Evolutionary conservation across 1,140 invertebrate genomes (phyloP).

Genomic region (Drosophila nebulosa): DNA sequence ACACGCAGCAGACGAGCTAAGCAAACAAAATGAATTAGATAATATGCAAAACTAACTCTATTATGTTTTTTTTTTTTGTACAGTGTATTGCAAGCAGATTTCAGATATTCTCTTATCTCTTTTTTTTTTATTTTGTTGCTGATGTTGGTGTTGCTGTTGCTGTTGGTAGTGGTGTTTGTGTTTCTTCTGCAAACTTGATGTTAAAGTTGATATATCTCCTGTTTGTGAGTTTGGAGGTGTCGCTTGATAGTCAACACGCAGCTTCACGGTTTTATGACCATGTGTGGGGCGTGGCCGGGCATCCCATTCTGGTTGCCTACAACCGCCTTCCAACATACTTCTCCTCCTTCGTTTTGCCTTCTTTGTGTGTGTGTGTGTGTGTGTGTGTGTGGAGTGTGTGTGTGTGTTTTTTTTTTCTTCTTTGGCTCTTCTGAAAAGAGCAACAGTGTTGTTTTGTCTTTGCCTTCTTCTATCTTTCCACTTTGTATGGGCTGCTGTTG

Average conservation of each 20-base stretch:
- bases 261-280: background rate
- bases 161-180: background rate
- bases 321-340: background rate
- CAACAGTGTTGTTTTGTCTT: slow-evolving; percentile 71
- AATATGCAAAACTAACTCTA: too few relatives aligned
- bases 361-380: background rate
- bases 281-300: slow-evolving; percentile 17
- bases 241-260: background rate
- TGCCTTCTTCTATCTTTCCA: slow-evolving; percentile 43
- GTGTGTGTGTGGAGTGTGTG: too few relatives aligned
- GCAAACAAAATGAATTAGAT: too few relatives aligned
- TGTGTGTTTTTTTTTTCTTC: background rate
- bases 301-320: background rate
- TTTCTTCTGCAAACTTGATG: background rate
- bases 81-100: too few relatives aligned
- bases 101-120: background rate
- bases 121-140: background rate
- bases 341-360: background rate
- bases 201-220: background rate
- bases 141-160: background rate
- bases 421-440: slow-evolving; percentile 47
- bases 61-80: too few relatives aligned
- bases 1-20: too few relatives aligned
- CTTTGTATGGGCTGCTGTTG: slow-evolving; percentile 30
- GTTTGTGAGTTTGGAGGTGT: slow-evolving; percentile 21